Evolutionary conservation across 2,888 invertebrate genomes (phyloP), one percentile per base, ranked within the genome.

Genomic region (Uloborus plumipes): DNA sequence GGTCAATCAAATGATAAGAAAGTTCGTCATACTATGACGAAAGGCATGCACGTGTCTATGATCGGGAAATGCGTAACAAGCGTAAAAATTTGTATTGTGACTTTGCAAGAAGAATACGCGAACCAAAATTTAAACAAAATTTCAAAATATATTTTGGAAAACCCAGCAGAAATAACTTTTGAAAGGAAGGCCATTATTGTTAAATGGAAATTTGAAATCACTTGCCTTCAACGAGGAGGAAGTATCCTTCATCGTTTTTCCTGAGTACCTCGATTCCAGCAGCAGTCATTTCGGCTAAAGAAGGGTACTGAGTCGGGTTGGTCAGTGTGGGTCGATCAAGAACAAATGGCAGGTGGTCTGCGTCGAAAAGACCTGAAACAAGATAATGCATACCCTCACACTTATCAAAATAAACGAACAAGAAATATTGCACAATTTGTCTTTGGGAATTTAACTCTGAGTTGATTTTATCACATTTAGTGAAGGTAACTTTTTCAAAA

Each of bases 271-370:
- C 90, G 72, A 96, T 93, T 0, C 96, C 95, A 70, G 91, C 92
- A 86, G 91, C 91, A 0, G 94, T 93, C 95, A 96, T 94, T 88
- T 96, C 94, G 76, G 91, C 91, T n/a, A 96, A 88, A 0, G 93
- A 92, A 0, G 96, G 96, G 81, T 92, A 92, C 51, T 85, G 65
- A 87, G 67, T 87, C 55, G 84, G 86, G 0, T 88, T 86, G 80
- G 91, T 89, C 1, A 93, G 91, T 85, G 49, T 87, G 86, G 93
- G 81, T 53, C 88, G 20, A 39, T 86, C 85, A 9, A 78, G 39
- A 18, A 86, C 86, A 69, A 85, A 87, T 9, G 81, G 66, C 70
- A 87, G 65, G 39, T 87, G 86, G 53, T 82, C 80, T 0, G 76
- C 14, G 64, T 79, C 65, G 58, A 87, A 87, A 13, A 86, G 66